A percentile compares a stretch with the other conserved stretches of the same genome.
phyloP scores from a whole-genome alignment of 2,888 invertebrate genomes.

The Euplagia quadripunctaria region DNA sequence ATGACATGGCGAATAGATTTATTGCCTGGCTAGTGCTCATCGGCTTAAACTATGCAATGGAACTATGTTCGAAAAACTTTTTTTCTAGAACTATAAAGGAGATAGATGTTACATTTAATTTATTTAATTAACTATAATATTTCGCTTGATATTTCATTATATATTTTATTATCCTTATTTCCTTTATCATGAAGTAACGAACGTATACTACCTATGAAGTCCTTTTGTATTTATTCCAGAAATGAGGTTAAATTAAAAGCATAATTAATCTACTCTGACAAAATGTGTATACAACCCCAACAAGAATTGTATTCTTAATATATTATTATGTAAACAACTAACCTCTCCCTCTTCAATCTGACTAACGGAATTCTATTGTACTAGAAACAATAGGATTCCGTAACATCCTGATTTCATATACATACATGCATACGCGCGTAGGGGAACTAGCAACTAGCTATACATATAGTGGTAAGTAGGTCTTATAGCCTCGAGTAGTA shows the following conservation, averaged over 20 bases:
- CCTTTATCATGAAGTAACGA: too few relatives aligned
- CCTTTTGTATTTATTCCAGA: neutral
- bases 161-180: neutral
- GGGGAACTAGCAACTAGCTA: neutral
- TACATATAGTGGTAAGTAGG: neutral
- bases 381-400: constrained; percentile 22
- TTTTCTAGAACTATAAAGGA: neutral
- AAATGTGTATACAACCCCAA: constrained; percentile 5
- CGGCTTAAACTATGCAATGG: neutral
- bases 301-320: neutral
- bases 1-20: constrained; percentile 32
- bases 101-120: neutral
- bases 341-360: constrained; percentile 17
- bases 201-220: too few relatives aligned
- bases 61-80: neutral
- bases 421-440: neutral
- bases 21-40: constrained; percentile 18
- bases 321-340: constrained; percentile 16
- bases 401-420: constrained; percentile 21
- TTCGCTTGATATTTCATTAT: neutral
- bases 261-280: neutral
- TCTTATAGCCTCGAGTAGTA: neutral
- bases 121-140: neutral
- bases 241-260: too few relatives aligned
- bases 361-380: constrained; percentile 20